phyloP scores from a whole-genome alignment of 2,113 vertebrate species.

The Bambusicola thoracicus region DNA sequence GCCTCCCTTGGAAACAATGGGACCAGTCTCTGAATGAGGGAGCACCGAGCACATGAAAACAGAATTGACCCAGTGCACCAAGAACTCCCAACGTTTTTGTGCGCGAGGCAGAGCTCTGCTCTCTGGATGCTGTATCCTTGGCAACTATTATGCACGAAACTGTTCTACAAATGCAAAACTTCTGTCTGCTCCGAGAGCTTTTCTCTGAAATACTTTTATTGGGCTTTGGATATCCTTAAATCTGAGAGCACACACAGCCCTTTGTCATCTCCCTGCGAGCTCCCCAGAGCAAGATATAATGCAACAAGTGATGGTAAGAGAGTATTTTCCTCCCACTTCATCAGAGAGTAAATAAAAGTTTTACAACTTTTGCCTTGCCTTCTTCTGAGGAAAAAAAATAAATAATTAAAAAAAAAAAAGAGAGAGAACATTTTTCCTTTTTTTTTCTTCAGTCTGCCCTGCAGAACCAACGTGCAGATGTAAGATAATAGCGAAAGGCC shows the following conservation, averaged over 20 bases:
- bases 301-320: slow-evolving; percentile 19
- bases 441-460: background rate
- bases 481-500: background rate
- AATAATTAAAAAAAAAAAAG: background rate
- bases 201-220: slow-evolving; percentile 53
- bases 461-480: background rate
- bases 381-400: background rate
- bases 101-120: slow-evolving; percentile 52
- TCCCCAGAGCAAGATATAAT: slow-evolving; percentile 14
- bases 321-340: slow-evolving; percentile 36
- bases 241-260: slow-evolving; percentile 14
- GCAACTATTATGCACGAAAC: slow-evolving; percentile 62
- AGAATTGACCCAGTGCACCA: slow-evolving; percentile 53
- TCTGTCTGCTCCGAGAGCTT: slow-evolving; percentile 54
- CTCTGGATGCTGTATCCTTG: slow-evolving; percentile 68
- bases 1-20: slow-evolving; percentile 57
- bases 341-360: background rate
- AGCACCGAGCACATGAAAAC: slow-evolving; percentile 53
- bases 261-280: slow-evolving; percentile 20
- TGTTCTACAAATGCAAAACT: slow-evolving; percentile 60
- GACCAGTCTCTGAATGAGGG: slow-evolving; percentile 49
- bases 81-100: slow-evolving; percentile 63
- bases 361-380: background rate
- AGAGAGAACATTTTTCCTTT: background rate
- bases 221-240: slow-evolving; percentile 36